Percentiles rank a stretch among this genome's conserved stretches.
These are phyloP conservation scores for Silurus asotus DNA, from an alignment of 2,113 vertebrate species.

Conservation along the genomic window DNA sequence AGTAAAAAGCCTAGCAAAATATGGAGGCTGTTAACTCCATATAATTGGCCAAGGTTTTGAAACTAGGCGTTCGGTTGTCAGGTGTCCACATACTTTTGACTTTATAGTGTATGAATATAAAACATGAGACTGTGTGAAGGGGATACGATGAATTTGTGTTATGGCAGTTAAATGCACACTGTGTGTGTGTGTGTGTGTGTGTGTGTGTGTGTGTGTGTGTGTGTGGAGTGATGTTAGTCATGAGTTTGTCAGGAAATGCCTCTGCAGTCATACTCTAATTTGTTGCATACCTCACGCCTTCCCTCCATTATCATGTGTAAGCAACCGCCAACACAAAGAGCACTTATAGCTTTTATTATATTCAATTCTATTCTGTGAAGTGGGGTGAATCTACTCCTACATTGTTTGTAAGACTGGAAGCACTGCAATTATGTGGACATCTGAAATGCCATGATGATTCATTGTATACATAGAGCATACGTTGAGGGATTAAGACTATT, in stretches of 20 bases:
- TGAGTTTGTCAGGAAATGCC: constrained; percentile 23
- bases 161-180: background rate
- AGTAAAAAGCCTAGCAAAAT: background rate
- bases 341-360: background rate
- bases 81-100: background rate
- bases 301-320: background rate
- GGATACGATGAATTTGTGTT: background rate
- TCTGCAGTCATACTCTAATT: background rate
- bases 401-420: background rate
- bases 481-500: background rate
- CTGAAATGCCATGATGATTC: background rate
- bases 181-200: background rate
- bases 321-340: background rate
- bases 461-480: background rate
- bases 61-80: background rate
- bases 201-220: background rate
- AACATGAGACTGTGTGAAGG: background rate
- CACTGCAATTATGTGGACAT: background rate
- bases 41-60: background rate
- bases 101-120: background rate
- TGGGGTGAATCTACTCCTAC: background rate
- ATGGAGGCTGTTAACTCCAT: background rate
- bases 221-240: constrained; percentile 16
- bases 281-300: background rate
- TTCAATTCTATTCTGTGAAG: background rate